These are phyloP conservation scores for Cinara cedri DNA, from an alignment of 2,888 invertebrate genomes.

Conservation along the genomic window DNA sequence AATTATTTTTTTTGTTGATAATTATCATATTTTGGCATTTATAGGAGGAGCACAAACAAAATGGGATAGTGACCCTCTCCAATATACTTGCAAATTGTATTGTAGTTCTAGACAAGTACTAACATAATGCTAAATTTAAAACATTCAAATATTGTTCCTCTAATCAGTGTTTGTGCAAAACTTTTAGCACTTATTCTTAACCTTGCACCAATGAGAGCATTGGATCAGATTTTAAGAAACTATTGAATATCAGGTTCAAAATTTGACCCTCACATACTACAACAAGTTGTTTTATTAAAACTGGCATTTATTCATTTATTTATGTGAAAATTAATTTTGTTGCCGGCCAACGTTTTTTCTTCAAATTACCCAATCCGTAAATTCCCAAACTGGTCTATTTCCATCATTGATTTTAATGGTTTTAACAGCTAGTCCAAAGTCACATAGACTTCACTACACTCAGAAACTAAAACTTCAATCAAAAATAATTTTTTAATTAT, in stretches of 20 bases:
- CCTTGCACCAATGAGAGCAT: conserved; percentile 89
- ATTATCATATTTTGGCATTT: neutral
- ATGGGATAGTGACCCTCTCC: conserved; percentile 91
- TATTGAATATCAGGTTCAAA: conserved; percentile 84
- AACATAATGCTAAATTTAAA: conserved; percentile 81
- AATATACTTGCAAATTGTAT: conserved; percentile 94
- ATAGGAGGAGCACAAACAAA: conserved; percentile 77
- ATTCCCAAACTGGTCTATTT: too few species aligned
- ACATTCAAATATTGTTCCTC: conserved; percentile 90
- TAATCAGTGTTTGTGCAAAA: conserved; percentile 70
- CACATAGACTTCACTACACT: too few species aligned
- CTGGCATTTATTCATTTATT: too few species aligned
- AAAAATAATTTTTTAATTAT: too few species aligned
- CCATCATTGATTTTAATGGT: too few species aligned
- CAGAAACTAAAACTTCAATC: too few species aligned
- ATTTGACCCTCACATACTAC: conserved; percentile 79
- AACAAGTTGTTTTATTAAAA: conserved; percentile 83
- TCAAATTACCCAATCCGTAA: too few species aligned
- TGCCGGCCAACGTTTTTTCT: too few species aligned
- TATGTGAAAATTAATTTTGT: too few species aligned
- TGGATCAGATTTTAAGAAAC: conserved; percentile 82
- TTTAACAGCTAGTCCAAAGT: too few species aligned
- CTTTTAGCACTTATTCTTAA: conserved; percentile 81
- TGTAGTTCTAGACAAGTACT: conserved; percentile 94
- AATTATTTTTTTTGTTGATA: neutral